A percentile compares a stretch with the other conserved stretches of the same genome.
Conservation (phyloP, 2,113 vertebrate species). For the Epinephelus moara region DNA sequence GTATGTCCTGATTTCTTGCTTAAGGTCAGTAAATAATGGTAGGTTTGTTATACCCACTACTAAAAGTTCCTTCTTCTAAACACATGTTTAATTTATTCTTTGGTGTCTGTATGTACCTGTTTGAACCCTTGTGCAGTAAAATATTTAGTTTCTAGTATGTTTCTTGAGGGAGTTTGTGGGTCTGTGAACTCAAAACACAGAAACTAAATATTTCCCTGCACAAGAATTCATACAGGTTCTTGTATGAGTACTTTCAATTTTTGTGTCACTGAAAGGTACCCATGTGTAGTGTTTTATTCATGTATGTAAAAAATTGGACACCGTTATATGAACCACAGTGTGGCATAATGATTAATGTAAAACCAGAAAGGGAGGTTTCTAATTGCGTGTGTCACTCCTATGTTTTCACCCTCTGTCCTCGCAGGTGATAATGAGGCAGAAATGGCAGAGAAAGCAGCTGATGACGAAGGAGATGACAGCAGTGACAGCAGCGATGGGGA, state of each 20-base stretch:
- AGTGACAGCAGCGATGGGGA: conserved; percentile 72
- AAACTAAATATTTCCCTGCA: too few relatives aligned
- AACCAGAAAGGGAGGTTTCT: not conserved
- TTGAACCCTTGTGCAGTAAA: not conserved
- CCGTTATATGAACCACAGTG: not conserved
- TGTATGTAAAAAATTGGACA: not conserved
- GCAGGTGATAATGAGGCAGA: conserved; percentile 88
- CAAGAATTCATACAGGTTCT: too few relatives aligned
- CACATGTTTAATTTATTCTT: not conserved
- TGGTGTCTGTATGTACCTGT: too few relatives aligned
- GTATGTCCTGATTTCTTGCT: not conserved
- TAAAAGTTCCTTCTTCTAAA: not conserved
- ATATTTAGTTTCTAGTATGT: not conserved
- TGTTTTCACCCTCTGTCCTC: not conserved
- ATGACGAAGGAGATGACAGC: conserved; percentile 76
- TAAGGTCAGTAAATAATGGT: not conserved
- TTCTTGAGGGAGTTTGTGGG: not conserved
- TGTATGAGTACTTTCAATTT: too few relatives aligned
- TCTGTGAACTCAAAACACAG: too few relatives aligned
- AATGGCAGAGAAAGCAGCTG: conserved; percentile 74
- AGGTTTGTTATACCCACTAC: not conserved
- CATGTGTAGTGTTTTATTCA: too few relatives aligned
- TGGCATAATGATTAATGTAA: not conserved
- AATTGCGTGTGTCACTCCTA: not conserved
- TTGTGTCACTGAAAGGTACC: too few relatives aligned